phyloP scores from a whole-genome alignment of 2,113 vertebrate species.

The Merops nubicus region DNA sequence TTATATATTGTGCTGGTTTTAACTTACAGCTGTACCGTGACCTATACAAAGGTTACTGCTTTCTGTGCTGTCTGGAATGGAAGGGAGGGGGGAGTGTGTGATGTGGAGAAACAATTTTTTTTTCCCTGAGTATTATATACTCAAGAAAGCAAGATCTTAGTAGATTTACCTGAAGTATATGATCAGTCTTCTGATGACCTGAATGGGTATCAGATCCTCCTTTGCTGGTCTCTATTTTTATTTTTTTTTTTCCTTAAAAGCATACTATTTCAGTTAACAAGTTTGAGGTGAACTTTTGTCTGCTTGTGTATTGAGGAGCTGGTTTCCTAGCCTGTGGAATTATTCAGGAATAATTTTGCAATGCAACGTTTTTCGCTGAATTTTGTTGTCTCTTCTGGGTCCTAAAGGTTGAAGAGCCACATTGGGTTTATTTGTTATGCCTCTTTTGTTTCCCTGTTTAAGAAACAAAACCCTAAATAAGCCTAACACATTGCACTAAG shows the following conservation, averaged over 20 bases:
- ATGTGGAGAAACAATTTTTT: neutral
- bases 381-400: neutral
- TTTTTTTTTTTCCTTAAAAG: neutral
- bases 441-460: neutral
- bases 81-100: neutral
- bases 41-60: constrained; percentile 40
- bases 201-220: neutral
- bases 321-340: neutral
- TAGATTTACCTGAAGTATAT: neutral
- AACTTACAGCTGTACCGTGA: neutral
- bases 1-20: constrained; percentile 14
- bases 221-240: neutral
- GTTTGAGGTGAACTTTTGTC: neutral
- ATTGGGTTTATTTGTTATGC: neutral
- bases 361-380: neutral
- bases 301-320: neutral
- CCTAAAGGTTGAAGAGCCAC: neutral
- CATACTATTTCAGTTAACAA: neutral
- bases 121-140: neutral
- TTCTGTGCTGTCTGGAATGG: neutral
- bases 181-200: neutral
- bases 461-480: neutral
- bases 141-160: neutral
- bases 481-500: neutral
- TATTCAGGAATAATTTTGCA: neutral